Conservation (phyloP, 2,113 vertebrate species). For the Scalopus aquaticus region DNA sequence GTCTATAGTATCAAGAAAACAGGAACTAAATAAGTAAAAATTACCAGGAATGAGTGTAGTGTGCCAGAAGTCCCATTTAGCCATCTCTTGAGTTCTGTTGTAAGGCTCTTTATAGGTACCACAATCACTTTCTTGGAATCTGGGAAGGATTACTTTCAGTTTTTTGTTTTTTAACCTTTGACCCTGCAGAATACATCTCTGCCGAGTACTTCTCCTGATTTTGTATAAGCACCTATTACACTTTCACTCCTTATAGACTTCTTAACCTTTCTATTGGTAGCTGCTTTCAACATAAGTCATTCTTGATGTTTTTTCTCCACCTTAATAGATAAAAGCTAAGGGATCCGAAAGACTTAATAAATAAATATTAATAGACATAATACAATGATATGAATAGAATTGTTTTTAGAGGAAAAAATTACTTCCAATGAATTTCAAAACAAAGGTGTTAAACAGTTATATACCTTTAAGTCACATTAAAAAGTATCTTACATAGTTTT, state of each 20-base stretch:
- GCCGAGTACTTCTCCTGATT: neutral
- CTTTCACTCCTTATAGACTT: neutral
- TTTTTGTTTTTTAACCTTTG: neutral
- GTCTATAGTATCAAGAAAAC: neutral
- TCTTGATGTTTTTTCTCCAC: neutral
- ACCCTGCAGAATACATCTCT: neutral
- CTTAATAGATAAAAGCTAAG: neutral
- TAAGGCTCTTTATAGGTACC: neutral
- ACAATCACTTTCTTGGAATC: neutral
- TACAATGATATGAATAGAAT: neutral
- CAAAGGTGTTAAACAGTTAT: neutral
- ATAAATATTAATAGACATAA: neutral
- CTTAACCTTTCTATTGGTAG: neutral
- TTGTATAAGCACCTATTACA: neutral
- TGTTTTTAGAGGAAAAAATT: constrained; percentile 17
- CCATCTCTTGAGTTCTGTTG: neutral
- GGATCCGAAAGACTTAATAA: neutral
- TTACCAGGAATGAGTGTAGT: neutral
- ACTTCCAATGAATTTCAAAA: constrained; percentile 28
- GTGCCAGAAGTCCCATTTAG: neutral
- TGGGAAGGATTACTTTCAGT: neutral
- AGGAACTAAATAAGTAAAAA: constrained; percentile 25
- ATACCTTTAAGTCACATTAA: neutral
- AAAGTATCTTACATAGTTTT: too few species aligned
- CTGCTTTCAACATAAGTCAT: neutral